A percentile compares a stretch with the other conserved stretches of the same genome.
Conservation (phyloP, 2,888 invertebrate species). For the Polia nebulosa region DNA sequence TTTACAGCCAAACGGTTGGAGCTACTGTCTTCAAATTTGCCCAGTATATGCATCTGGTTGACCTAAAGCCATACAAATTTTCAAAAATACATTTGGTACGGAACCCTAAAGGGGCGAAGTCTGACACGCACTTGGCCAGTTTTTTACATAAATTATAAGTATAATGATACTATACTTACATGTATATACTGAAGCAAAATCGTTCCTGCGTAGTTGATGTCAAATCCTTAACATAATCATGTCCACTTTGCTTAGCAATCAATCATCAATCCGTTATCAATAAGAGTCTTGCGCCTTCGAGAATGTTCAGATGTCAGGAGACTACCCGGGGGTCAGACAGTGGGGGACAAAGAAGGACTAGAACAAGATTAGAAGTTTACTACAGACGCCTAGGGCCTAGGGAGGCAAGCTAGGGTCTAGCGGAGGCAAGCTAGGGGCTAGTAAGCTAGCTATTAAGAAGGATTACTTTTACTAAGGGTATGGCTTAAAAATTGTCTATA, state of each 20-base stretch:
- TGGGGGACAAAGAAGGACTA: slow-evolving; percentile 72
- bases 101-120: too few relatives aligned
- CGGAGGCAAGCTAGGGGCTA: slow-evolving; percentile 30
- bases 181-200: slow-evolving; percentile 57
- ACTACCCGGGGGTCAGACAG: slow-evolving; percentile 70
- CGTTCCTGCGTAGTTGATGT: slow-evolving; percentile 53
- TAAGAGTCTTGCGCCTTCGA: slow-evolving; percentile 67
- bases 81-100: too few relatives aligned
- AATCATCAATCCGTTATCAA: slow-evolving; percentile 38
- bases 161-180: slow-evolving; percentile 60
- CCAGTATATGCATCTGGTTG: too few relatives aligned
- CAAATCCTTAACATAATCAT: slow-evolving; percentile 66
- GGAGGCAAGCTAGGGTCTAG: slow-evolving; percentile 29
- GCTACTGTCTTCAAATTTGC: too few relatives aligned
- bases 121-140: background rate
- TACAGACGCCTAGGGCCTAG: slow-evolving; percentile 57
- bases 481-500: too few relatives aligned
- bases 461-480: slow-evolving; percentile 7
- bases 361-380: slow-evolving; percentile 72
- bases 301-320: slow-evolving; percentile 72
- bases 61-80: too few relatives aligned
- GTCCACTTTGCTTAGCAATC: slow-evolving; percentile 58
- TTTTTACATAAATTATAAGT: slow-evolving; percentile 24
- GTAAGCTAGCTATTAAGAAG: slow-evolving; percentile 29
- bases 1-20: too few relatives aligned